phyloP scores from a whole-genome alignment of 64 coral and sea anemone genomes.

The Dendronephthya gigantea region DNA sequence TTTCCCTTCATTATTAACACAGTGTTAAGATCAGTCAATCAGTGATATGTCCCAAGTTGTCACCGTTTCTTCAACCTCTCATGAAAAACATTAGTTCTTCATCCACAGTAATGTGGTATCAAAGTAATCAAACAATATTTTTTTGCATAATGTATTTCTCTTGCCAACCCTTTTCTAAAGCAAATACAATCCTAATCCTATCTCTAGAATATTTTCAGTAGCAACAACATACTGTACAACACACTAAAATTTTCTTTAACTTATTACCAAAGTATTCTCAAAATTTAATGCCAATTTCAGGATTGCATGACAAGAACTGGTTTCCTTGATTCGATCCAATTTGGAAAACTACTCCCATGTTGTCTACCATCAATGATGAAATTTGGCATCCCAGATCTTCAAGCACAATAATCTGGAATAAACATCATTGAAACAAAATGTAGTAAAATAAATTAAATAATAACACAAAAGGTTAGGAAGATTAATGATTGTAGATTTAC shows the following conservation, averaged over 20 bases:
- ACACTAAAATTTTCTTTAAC: too few relatives aligned
- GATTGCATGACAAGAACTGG: neutral
- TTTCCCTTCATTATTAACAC: too few relatives aligned
- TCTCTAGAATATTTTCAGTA: too few relatives aligned
- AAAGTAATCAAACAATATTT: too few relatives aligned
- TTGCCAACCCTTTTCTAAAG: too few relatives aligned
- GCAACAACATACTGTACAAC: neutral
- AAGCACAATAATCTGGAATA: neutral
- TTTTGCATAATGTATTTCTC: too few relatives aligned
- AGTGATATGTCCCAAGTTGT: too few relatives aligned
- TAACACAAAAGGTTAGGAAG: neutral
- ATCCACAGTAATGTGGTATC: neutral
- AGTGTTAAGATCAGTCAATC: too few relatives aligned
- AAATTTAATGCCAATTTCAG: constrained; percentile 6
- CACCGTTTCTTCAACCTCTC: neutral
- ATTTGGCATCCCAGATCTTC: constrained; percentile 2
- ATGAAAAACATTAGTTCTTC: neutral
- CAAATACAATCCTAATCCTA: too few relatives aligned
- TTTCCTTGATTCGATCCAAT: neutral
- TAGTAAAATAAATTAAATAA: neutral
- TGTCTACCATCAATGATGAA: neutral
- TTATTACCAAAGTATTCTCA: neutral
- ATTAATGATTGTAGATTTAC: neutral
- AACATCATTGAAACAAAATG: neutral
- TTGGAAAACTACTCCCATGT: neutral